Base-by-base conservation (phyloP, 2,797 vertebrate genomes). In the Myotis daubentonii region DNA sequence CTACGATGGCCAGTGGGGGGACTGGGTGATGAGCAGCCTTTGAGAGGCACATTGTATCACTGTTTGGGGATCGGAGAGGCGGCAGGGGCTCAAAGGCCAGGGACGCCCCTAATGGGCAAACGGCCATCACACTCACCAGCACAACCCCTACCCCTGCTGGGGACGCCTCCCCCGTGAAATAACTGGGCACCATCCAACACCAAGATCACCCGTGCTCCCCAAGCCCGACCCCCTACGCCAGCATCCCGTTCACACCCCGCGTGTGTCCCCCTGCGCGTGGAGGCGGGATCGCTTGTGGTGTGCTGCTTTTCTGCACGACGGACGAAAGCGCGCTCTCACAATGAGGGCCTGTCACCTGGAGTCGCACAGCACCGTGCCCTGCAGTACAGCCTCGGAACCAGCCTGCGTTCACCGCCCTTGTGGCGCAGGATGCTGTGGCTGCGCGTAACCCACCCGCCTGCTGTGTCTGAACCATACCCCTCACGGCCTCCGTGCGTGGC, bases 391-490 rank as follows among this genome's bases (percentile, higher is more conserved):
- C 98, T 98, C 98, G 99, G 98, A 98, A 98, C 98, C 76, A 91
- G 98, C 98, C 98, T 96, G 97, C 98, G 99, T 98, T 98, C 98
- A 97, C 98, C 98, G 98, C 98, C 98, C 98, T 98, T 98, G 97
- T 98, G 98, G 98, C 98, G 97, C 97, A 97, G 97, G 98, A 99
- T 98, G 98, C 98, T 96, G 96, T 82, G 91, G 95, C 95, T 99
- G 97, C 98, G 98, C 98, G 98, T 99, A 99, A 99, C 99, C 99
- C 98, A 99, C 99, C 98, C 96, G 95, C 98, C 98, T 99, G 99
- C 99, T 99, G 99, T 99, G 98, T 99, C 98, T 98, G 98, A 99
- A 99, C 98, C 97, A 98, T 98, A 98, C 98, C 98, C 97, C 98
- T 98, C 99, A 98, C 99, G 98, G 98, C 98, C 98, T 98, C 98